Evolutionary conservation across 1,140 invertebrate species (phyloP), one percentile per base, ranked within the genome.

Genomic region (Drosophila ercepeae): DNA sequence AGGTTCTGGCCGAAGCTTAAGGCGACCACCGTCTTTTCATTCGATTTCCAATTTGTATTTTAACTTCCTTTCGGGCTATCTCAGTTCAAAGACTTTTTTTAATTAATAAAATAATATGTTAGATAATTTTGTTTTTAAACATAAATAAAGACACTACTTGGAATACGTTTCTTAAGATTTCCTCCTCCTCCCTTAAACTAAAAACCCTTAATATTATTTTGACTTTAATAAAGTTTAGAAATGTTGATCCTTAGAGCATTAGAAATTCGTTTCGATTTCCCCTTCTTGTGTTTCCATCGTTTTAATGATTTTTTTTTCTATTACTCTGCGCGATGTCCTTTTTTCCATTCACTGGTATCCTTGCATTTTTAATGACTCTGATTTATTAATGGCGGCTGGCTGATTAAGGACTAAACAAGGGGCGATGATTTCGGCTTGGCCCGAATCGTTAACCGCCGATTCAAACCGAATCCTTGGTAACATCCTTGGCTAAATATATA

Each of bases 281-380:
- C 19, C 11, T 63, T 39, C 13, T 11, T 11, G 14, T 16, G 7
- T 8, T 45, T 16, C 61, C 39, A 57, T 61, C 27, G 41, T 3
- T 7, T 27, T 19, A 19, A 44, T 44, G 18, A 63, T 50, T 9
- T 44, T 68, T 70, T 71, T 71, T 70, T 63, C 76, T 68, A 53
- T 67, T 68, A 53, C 61, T 44, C 27, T 67, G 27, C 18, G 65
- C 46, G 63, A 45, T 67, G 39, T 60, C 64, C 73, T 75, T 58
- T 58, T 59, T 63, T 46, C 53, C 51, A 71, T 83, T 63, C 67
- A 76, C 61, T 61, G 65, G 83, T 67, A 78, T 71, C 75, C 75
- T 32, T 89, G 89, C 89, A 90, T 90, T 90, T 90, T 90, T 90
- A 90, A 90, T 90, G 89, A 86, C 79, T 90, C 77, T 90, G 89